phyloP scores from a whole-genome alignment of 2,113 vertebrate genomes.

The Microtus richardsoni region DNA sequence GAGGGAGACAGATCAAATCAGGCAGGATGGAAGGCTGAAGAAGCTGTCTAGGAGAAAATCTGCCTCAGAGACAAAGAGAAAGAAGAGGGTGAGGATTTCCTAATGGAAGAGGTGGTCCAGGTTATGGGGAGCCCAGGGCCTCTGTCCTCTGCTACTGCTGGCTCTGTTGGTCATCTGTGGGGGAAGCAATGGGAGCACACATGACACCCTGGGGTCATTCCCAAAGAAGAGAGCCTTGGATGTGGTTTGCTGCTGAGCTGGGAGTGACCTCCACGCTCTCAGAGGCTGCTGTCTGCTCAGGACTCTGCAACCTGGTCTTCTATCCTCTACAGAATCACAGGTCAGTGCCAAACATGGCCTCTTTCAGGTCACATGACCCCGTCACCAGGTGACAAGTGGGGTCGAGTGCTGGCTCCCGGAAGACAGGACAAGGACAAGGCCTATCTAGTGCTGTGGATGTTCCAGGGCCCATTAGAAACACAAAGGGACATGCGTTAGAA shows the following conservation, averaged over 20 bases:
- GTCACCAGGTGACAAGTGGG: not conserved
- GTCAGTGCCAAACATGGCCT: not conserved
- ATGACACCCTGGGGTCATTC: not conserved
- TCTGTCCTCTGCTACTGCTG: not conserved
- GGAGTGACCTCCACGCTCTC: accelerated
- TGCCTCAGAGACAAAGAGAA: not conserved
- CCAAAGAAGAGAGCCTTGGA: accelerated
- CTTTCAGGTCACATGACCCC: not conserved
- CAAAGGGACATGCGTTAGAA: not conserved
- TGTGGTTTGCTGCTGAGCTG: accelerated
- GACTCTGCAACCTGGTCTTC: not conserved
- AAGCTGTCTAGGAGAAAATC: not conserved
- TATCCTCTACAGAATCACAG: not conserved
- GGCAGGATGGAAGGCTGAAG: not conserved
- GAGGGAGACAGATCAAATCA: not conserved
- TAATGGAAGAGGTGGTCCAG: accelerated
- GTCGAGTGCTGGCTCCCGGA: too few species aligned
- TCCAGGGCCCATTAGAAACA: not conserved
- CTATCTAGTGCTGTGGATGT: not conserved
- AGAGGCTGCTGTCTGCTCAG: not conserved
- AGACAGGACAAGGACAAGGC: not conserved
- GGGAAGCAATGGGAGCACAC: not conserved
- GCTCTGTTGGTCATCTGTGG: not conserved
- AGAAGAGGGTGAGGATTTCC: not conserved
- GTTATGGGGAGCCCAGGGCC: too few species aligned